These are phyloP conservation scores for Dermolepida albohirtum DNA, from an alignment of 2,888 invertebrate genomes.

Conservation along the genomic window DNA sequence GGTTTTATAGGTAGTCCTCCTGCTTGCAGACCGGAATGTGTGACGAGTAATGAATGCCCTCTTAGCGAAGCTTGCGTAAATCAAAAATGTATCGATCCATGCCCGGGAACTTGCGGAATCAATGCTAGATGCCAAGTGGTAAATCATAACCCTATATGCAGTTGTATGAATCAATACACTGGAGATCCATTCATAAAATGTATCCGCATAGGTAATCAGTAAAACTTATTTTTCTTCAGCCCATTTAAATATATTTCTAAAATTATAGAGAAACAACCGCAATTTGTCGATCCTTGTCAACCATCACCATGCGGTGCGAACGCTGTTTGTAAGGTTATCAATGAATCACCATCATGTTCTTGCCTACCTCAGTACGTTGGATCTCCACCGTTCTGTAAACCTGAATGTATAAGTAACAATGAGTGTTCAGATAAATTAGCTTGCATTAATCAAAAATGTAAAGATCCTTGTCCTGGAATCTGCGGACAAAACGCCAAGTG, in stretches of 20 bases:
- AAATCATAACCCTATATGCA: constrained; percentile 81
- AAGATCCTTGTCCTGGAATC: constrained; percentile 73
- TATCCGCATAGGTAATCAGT: constrained; percentile 58
- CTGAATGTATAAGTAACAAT: constrained; percentile 81
- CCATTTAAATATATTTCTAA: constrained; percentile 9
- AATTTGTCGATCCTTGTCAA: constrained; percentile 67
- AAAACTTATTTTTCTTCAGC: constrained; percentile 26
- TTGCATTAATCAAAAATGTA: constrained; percentile 81
- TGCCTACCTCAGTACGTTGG: constrained; percentile 80
- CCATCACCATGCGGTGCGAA: constrained; percentile 75
- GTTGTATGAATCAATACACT: constrained; percentile 73
- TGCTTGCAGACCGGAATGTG: constrained; percentile 79
- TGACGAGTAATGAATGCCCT: constrained; percentile 77
- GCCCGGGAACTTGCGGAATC: constrained; percentile 79
- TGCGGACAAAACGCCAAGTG: constrained; percentile 71
- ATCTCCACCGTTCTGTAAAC: constrained; percentile 78
- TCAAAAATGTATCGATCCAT: constrained; percentile 82
- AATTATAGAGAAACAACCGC: constrained; percentile 50
- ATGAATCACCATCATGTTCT: constrained; percentile 75
- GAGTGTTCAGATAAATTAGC: constrained; percentile 78
- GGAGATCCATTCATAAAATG: constrained; percentile 78
- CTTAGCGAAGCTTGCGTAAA: constrained; percentile 78
- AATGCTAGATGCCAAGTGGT: constrained; percentile 78
- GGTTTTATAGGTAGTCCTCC: constrained; percentile 79
- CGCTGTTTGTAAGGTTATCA: constrained; percentile 74